These are phyloP conservation scores for Cercopithecus neglectus DNA, from an alignment of 2,797 vertebrate genomes.

Conservation along the genomic window DNA sequence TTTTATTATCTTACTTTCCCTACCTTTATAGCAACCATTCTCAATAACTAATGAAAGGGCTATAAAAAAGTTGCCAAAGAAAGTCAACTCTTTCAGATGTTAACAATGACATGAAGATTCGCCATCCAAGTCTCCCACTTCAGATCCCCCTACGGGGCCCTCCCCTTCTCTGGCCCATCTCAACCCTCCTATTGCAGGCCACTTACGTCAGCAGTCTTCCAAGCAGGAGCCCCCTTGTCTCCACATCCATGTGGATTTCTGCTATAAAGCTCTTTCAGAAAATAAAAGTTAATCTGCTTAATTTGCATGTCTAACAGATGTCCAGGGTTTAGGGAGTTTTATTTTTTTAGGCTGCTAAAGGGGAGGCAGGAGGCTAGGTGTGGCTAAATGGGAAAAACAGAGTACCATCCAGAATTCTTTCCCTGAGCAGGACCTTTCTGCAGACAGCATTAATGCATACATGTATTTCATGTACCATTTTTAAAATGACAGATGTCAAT, in stretches of 20 bases:
- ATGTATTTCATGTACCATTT: not conserved
- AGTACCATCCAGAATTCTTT: not conserved
- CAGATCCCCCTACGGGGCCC: not conserved
- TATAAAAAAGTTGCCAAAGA: not conserved
- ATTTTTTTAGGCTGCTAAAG: not conserved
- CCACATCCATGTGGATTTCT: not conserved
- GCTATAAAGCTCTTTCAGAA: conserved; percentile 28
- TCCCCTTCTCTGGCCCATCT: not conserved
- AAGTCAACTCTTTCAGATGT: not conserved
- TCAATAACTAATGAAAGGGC: conserved; percentile 11
- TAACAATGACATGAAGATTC: not conserved
- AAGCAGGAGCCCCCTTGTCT: not conserved
- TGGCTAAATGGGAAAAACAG: not conserved
- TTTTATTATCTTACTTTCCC: not conserved
- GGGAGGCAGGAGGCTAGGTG: not conserved
- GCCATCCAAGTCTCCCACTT: not conserved
- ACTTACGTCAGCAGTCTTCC: not conserved
- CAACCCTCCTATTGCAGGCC: not conserved
- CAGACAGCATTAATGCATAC: not conserved
- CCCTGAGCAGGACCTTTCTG: not conserved
- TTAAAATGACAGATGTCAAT: not conserved
- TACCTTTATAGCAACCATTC: not conserved
- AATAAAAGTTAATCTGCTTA: conserved; percentile 34
- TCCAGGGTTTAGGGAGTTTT: not conserved
- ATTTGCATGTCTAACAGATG: conserved; percentile 40